These are phyloP conservation scores for Eumacrocentrus americanus DNA, from an alignment of 2,888 invertebrate species.

Conservation along the genomic window DNA sequence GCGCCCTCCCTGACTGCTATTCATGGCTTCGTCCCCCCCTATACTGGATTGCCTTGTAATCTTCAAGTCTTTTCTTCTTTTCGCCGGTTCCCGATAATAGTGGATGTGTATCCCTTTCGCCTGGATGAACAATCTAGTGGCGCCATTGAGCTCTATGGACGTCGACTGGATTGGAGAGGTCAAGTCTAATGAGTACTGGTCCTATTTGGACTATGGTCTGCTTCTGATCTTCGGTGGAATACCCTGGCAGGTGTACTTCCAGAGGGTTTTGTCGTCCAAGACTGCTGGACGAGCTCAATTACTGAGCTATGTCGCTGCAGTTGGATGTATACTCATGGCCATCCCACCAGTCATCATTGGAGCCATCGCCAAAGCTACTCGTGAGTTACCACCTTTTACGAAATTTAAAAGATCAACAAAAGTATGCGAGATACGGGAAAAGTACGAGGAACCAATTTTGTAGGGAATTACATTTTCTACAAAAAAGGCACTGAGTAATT, in stretches of 20 bases:
- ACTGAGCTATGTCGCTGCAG: constrained; percentile 93
- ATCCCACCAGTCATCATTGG: constrained; percentile 97
- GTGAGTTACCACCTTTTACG: too few relatives aligned
- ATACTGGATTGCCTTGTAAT: not conserved
- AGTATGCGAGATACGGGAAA: too few relatives aligned
- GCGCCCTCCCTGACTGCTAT: constrained; percentile 26
- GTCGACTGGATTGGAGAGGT: constrained; percentile 90
- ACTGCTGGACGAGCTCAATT: constrained; percentile 92
- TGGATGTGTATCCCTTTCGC: constrained; percentile 99
- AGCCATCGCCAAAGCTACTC: constrained; percentile 93
- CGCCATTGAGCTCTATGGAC: constrained; percentile 79
- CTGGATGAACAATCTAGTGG: constrained; percentile 85
- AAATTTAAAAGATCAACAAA: too few relatives aligned
- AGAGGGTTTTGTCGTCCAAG: constrained; percentile 95
- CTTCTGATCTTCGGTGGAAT: constrained; percentile 94
- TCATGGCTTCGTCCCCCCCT: constrained; percentile 13
- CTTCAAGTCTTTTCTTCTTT: not conserved
- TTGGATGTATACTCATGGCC: constrained; percentile 96
- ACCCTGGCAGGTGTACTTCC: constrained; percentile 98
- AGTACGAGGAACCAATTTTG: too few relatives aligned
- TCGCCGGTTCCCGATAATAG: constrained; percentile 53
- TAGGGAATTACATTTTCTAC: too few relatives aligned
- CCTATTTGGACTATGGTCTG: constrained; percentile 86
- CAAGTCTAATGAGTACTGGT: constrained; percentile 75
- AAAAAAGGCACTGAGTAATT: too few relatives aligned